phyloP scores from a whole-genome alignment of 2,888 invertebrate species.

The Lasioglossum vierecki region DNA sequence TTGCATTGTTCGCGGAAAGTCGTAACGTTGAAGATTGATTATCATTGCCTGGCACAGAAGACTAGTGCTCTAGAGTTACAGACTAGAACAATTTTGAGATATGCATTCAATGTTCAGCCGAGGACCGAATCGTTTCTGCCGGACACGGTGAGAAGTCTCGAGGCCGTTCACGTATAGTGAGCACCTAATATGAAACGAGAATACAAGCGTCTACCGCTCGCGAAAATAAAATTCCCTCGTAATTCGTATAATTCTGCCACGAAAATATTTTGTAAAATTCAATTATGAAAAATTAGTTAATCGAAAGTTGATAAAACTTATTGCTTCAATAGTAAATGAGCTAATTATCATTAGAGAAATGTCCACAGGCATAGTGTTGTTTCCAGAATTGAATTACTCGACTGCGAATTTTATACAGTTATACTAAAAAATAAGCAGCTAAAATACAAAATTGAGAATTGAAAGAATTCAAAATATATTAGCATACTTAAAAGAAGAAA shows the following conservation, averaged over 20 bases:
- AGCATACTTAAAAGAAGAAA: background rate
- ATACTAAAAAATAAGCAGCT: background rate
- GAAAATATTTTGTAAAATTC: background rate
- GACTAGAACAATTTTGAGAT: slow-evolving; percentile 1
- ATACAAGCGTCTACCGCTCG: background rate
- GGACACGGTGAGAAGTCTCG: slow-evolving; percentile 3
- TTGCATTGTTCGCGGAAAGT: background rate
- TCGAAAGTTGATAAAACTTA: background rate
- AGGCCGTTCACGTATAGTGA: slow-evolving; percentile 18
- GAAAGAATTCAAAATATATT: background rate
- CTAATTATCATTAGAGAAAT: background rate
- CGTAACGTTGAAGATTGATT: background rate
- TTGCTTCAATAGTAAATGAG: background rate
- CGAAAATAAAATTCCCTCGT: background rate
- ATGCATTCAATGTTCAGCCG: slow-evolving; percentile 3
- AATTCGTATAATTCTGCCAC: background rate
- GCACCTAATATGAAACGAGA: background rate
- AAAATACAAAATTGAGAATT: background rate
- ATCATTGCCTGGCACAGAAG: background rate
- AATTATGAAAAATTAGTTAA: background rate
- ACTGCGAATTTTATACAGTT: background rate
- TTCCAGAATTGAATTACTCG: background rate
- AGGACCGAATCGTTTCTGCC: slow-evolving; percentile 7
- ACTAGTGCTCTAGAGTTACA: background rate
- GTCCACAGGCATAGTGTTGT: background rate